phyloP scores from a whole-genome alignment of 1,140 invertebrate species.

The Apis cerana region DNA sequence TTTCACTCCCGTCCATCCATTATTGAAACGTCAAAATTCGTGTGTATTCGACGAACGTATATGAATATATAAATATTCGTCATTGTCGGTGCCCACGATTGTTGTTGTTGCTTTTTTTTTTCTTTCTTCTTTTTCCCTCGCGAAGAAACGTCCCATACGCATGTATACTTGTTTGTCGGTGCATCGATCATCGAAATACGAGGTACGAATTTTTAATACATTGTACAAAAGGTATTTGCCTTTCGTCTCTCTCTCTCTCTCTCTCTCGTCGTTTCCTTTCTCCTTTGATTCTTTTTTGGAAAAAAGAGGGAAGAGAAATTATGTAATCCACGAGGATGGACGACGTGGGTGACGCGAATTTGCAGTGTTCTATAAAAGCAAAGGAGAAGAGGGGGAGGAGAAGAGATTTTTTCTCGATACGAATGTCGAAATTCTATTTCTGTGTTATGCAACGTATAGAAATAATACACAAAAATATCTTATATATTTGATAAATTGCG shows the following conservation, averaged over 20 bases:
- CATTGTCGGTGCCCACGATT: background rate
- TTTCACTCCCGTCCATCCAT: background rate
- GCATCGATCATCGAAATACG: background rate
- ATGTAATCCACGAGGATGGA: background rate
- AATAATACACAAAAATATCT: too few relatives aligned
- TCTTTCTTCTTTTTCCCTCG: too few relatives aligned
- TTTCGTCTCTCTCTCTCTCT: background rate
- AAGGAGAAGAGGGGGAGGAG: background rate
- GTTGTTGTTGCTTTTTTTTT: too few relatives aligned
- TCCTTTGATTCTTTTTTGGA: background rate
- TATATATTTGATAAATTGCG: too few relatives aligned
- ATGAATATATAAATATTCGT: background rate
- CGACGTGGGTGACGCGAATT: background rate
- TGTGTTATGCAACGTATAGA: background rate
- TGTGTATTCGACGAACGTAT: background rate
- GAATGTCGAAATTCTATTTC: background rate
- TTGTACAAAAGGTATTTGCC: background rate
- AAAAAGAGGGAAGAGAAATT: background rate
- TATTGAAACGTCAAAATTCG: slow-evolving; percentile 3
- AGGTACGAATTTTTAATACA: background rate
- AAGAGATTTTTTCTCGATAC: background rate
- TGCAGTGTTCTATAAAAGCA: background rate
- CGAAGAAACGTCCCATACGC: too few relatives aligned
- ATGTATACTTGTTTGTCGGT: background rate
- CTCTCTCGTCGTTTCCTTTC: background rate